Conservation (phyloP, 2,113 vertebrate genomes). For the Ciconia boyciana region DNA sequence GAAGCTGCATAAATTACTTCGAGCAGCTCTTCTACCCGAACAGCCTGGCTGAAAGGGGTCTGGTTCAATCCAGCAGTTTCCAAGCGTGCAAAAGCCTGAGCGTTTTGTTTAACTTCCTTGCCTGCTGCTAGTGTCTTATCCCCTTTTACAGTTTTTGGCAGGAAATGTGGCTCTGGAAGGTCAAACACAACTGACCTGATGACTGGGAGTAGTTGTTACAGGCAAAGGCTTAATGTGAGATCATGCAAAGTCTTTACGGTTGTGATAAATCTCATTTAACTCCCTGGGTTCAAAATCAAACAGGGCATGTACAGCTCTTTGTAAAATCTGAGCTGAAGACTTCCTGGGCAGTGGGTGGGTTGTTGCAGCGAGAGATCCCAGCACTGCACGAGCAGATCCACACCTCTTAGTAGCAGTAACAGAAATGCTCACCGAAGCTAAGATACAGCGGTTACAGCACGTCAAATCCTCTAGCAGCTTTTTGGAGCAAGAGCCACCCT, state of each 20-base stretch:
- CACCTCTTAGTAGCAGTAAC: neutral
- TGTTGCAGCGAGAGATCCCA: neutral
- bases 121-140: constrained; percentile 26
- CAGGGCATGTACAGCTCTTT: neutral
- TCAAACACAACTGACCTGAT: neutral
- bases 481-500: neutral
- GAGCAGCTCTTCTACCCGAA: neutral
- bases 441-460: neutral
- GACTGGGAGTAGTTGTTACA: neutral
- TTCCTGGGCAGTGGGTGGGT: neutral
- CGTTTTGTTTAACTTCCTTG: constrained; percentile 5
- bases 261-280: neutral
- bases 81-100: neutral
- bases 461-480: neutral
- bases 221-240: neutral
- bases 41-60: neutral
- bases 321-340: neutral
- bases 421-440: neutral
- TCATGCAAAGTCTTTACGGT: neutral
- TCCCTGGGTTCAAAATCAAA: neutral
- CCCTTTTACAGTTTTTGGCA: constrained; percentile 10
- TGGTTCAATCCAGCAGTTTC: neutral
- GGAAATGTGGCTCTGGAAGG: constrained; percentile 15
- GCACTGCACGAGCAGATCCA: neutral
- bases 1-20: neutral